A percentile compares a stretch with the other conserved stretches of the same genome.
Conservation (phyloP, 92 coral and sea anemone species). For the Zoanthus sansibaricus region DNA sequence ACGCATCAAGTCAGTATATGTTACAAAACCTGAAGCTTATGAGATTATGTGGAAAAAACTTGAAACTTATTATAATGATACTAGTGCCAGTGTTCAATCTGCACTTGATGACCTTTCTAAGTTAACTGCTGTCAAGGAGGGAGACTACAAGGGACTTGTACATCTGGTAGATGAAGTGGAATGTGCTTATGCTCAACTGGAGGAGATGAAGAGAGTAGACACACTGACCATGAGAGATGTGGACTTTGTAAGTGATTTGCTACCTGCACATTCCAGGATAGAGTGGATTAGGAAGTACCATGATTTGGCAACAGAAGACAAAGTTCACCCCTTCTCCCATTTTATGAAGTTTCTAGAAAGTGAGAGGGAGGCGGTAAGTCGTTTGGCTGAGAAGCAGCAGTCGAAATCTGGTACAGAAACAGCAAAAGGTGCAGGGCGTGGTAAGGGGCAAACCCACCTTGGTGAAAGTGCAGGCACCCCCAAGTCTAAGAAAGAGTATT, state of each 20-base stretch:
- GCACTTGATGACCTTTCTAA: too few relatives aligned
- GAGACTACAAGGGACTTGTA: too few relatives aligned
- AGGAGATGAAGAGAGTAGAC: constrained; percentile 45
- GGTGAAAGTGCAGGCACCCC: constrained; percentile 22
- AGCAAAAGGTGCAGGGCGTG: constrained; percentile 28
- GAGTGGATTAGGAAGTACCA: constrained; percentile 72
- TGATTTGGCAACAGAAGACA: constrained; percentile 64
- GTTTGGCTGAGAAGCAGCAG: constrained; percentile 70
- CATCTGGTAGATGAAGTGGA: too few relatives aligned
- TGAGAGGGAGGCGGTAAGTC: constrained; percentile 64
- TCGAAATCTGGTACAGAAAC: not conserved
- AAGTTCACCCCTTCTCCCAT: constrained; percentile 61
- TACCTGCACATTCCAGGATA: constrained; percentile 60
- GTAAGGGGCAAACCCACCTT: constrained; percentile 46
- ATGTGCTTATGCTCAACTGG: not conserved
- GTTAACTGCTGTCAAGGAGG: too few relatives aligned
- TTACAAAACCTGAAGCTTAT: too few relatives aligned
- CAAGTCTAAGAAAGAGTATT: constrained; percentile 36
- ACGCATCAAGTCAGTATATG: too few relatives aligned
- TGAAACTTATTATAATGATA: too few relatives aligned
- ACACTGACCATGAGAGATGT: constrained; percentile 70
- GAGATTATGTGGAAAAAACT: too few relatives aligned
- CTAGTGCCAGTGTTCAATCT: too few relatives aligned
- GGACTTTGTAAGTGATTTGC: constrained; percentile 51
- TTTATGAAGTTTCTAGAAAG: constrained; percentile 75